Evolutionary conservation across 1,140 invertebrate genomes (phyloP).

Genomic region (Calycopis cecrops): DNA sequence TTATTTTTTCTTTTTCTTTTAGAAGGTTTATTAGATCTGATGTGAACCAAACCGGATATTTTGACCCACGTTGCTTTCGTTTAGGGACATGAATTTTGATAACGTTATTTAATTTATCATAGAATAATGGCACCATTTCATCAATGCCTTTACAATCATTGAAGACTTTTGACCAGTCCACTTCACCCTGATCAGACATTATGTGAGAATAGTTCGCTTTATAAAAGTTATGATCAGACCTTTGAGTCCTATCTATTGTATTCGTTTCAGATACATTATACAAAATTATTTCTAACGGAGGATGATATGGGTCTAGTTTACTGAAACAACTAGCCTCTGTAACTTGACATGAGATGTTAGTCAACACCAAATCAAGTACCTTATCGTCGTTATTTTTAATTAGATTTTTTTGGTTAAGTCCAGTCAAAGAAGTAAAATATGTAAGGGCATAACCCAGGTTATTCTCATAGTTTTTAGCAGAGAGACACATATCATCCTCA

Average conservation of each 20-base stretch:
- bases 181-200: neutral
- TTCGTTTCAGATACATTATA: neutral
- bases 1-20: neutral
- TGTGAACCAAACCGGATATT: neutral
- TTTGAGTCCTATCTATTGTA: no score
- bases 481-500: no score
- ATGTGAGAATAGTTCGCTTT: no score
- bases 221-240: no score
- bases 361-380: neutral
- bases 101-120: no score
- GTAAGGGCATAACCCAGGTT: neutral
- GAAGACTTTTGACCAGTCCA: neutral
- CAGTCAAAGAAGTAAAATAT: conserved; percentile 17
- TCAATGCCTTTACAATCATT: neutral
- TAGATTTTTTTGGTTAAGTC: conserved; percentile 11
- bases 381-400: conserved; percentile 7
- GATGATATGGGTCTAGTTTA: no score
- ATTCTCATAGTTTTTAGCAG: conserved; percentile 5
- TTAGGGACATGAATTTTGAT: no score
- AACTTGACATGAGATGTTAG: neutral
- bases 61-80: neutral
- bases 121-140: no score
- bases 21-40: neutral
- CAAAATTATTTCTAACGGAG: neutral
- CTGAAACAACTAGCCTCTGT: neutral